Percentiles rank a stretch among this genome's conserved stretches.
Evolutionary conservation across 2,797 vertebrate genomes (phyloP).

Genomic region (Champsocephalus gunnari): DNA sequence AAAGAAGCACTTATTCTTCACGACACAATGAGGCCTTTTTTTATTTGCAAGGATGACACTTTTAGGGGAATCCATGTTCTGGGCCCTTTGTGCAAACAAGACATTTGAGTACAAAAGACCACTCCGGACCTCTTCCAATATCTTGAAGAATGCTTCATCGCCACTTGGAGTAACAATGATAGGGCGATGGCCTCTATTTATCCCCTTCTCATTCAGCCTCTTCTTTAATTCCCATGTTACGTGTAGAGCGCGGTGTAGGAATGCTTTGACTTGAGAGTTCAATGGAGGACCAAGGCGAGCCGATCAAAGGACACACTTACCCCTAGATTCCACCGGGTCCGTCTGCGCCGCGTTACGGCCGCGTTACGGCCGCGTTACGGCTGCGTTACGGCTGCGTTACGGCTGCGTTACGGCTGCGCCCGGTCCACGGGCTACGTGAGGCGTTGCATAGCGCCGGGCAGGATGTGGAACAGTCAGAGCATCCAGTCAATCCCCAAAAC

Average conservation of each 20-base stretch:
- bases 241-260: conserved; percentile 6
- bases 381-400: no score
- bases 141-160: conserved; percentile 4
- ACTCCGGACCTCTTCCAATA: conserved; percentile 13
- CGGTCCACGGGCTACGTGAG: no score
- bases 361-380: no score
- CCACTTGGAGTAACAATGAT: conserved; percentile 28
- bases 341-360: no score
- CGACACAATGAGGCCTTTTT: conserved; percentile 24
- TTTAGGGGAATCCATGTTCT: conserved; percentile 38
- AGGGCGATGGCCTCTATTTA: conserved; percentile 34
- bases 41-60: conserved; percentile 43
- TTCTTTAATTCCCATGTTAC: conserved; percentile 40
- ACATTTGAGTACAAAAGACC: conserved; percentile 25
- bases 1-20: conserved; percentile 19
- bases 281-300: conserved; percentile 40
- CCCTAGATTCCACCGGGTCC: no score
- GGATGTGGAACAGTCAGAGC: no score
- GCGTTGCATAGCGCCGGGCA: no score
- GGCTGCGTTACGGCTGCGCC: no score
- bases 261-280: conserved; percentile 41
- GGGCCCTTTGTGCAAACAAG: conserved; percentile 30
- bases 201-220: conserved; percentile 19
- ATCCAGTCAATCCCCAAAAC: no score
- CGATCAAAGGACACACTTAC: conserved; percentile 53